Base-by-base conservation (phyloP, 1,140 invertebrate genomes). In the Trachymyrmex cornetzi region DNA sequence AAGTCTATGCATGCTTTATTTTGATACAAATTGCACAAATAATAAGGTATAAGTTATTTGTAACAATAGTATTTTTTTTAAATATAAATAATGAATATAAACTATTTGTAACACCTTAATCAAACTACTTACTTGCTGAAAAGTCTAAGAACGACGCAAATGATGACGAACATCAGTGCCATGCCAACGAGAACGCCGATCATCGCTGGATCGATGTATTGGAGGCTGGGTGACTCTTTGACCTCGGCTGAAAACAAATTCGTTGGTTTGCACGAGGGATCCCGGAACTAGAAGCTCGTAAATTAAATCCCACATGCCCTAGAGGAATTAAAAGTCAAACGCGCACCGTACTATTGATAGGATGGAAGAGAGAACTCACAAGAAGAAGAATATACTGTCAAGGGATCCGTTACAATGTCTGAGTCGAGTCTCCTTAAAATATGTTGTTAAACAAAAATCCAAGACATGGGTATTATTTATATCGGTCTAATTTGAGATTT, bases 101-200 rank as follows among this genome's bases (percentile, higher is more conserved):
- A 44, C 11, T 44, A 44, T 2, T 19, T 64, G 1, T 50, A 48
- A 66, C 4, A 9, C 14, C 34, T 38, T 6, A 22, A 63, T 77
- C 61, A 11, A 88, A 77, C 69, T 79, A 96, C 96, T 97, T 96
- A 98, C 98, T 97, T 98, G 97, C 98, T 98, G 95, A 99, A 99
- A 90, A 99, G 96, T 93, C 98, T 97, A 79, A 99, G 96, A 59
- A 99, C 98, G 88, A 99, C 97, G 95, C 98, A 99, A 93, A 99
- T 98, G 94, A 98, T 98, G 94, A 99, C 96, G 95, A 99, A 99
- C 98, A 99, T 99, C 72, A 99, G 96, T 82, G 97, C 98, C 97
- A 99, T 98, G 48, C 97, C 98, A 69, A 98, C 98, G 87, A 99
- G 96, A 64, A 99, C 97, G 64, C 97, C 97, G 92, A 99, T 98